These are phyloP conservation scores for Struthidea cinerea DNA, from an alignment of 2,113 vertebrate species.

Conservation along the genomic window DNA sequence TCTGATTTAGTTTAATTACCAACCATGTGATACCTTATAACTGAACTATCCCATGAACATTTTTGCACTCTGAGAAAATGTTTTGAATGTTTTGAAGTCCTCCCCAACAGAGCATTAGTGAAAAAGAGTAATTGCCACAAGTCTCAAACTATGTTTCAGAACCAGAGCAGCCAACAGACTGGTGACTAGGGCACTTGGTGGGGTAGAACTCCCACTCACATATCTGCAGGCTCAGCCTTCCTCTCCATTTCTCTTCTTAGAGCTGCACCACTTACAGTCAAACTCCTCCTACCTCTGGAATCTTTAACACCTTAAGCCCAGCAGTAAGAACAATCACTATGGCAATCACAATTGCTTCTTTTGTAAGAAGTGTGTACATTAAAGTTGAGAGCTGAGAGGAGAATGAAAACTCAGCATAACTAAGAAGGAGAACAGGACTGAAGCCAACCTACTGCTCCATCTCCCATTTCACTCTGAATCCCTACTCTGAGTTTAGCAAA, in stretches of 20 bases:
- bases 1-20: neutral
- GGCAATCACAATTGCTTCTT: neutral
- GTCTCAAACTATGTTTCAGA: neutral
- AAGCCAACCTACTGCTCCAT: neutral
- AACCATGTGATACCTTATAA: neutral
- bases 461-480: neutral
- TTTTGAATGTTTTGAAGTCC: neutral
- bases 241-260: neutral
- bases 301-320: neutral
- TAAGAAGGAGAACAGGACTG: neutral
- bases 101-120: neutral
- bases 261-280: neutral
- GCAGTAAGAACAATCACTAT: rapidly evolving
- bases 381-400: neutral
- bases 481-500: neutral
- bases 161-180: neutral
- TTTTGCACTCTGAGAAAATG: neutral
- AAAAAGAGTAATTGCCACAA: neutral
- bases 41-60: neutral
- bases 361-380: neutral
- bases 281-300: neutral
- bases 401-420: neutral
- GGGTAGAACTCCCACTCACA: neutral
- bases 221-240: neutral
- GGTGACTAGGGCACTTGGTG: neutral